Evolutionary conservation across 2,113 vertebrate genomes (phyloP).

Genomic region (Callospermophilus lateralis): DNA sequence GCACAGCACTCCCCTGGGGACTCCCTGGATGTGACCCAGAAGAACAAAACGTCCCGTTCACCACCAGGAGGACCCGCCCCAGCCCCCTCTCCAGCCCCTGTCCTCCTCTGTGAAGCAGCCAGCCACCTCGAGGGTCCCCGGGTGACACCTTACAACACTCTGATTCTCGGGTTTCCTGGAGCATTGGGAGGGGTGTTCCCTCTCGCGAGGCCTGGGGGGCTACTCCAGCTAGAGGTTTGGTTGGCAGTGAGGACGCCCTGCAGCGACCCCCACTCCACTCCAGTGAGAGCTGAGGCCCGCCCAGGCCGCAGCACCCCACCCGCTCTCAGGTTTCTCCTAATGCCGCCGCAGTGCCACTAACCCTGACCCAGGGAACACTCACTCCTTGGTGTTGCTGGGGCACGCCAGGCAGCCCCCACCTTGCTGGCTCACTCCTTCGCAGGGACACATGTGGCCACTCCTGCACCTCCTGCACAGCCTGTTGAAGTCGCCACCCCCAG

Average conservation of each 20-base stretch:
- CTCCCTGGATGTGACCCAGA: not conserved
- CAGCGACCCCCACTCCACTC: not conserved
- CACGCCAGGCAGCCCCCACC: not conserved
- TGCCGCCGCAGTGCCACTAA: rapidly evolving
- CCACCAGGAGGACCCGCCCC: not conserved
- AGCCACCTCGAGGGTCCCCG: not conserved
- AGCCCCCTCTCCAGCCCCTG: not conserved
- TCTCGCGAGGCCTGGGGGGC: not conserved
- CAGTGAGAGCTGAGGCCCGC: rapidly evolving
- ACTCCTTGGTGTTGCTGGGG: not conserved
- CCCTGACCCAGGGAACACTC: not conserved
- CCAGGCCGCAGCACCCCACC: rapidly evolving
- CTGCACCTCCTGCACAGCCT: not conserved
- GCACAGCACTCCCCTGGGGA: not conserved
- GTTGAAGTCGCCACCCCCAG: not conserved
- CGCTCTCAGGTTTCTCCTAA: not conserved
- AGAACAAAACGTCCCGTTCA: constrained; percentile 1
- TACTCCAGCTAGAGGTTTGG: too few relatives aligned
- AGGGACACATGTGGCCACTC: rapidly evolving
- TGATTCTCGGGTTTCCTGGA: not conserved
- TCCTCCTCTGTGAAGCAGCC: not conserved
- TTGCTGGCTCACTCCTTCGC: rapidly evolving
- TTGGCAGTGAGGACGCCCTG: not conserved
- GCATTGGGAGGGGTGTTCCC: rapidly evolving
- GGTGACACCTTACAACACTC: not conserved